phyloP scores from a whole-genome alignment of 2,888 invertebrate species.

The Liposcelis brunnea region DNA sequence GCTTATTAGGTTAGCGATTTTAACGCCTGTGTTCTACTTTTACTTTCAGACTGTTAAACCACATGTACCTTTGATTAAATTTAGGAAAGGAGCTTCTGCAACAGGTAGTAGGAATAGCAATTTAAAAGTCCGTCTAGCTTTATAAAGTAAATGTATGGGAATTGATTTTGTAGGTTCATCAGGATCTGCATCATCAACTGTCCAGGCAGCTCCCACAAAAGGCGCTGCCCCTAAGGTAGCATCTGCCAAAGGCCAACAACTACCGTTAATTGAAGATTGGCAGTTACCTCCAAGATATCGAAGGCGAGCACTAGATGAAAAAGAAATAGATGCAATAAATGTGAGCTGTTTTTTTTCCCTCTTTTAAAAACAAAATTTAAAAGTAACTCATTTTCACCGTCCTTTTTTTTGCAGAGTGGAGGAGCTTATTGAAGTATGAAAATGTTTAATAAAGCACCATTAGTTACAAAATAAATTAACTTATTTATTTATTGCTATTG shows the following conservation, averaged over 20 bases:
- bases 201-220: background rate
- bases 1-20: too few species aligned
- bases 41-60: conserved; percentile 19
- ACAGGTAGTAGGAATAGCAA: conserved; percentile 12
- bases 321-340: conserved; percentile 26
- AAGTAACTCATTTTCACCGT: conserved; percentile 7
- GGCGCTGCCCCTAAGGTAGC: conserved; percentile 6
- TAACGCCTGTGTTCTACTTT: background rate
- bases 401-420: conserved; percentile 4
- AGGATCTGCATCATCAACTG: conserved; percentile 3
- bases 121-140: background rate
- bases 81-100: conserved; percentile 18
- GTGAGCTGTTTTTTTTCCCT: too few species aligned
- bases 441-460: too few species aligned
- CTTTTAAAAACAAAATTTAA: conserved; percentile 5
- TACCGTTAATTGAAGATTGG: conserved; percentile 22
- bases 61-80: conserved; percentile 19
- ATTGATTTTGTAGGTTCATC: background rate
- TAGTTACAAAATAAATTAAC: too few species aligned
- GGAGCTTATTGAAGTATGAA: background rate
- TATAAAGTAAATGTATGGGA: background rate
- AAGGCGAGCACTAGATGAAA: conserved; percentile 20
- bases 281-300: conserved; percentile 23
- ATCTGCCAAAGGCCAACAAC: conserved; percentile 6
- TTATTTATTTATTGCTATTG: too few species aligned